Evolutionary conservation across 2,113 vertebrate genomes (phyloP), one percentile per base, ranked within the genome.

Genomic region (Brachyistius frenatus): DNA sequence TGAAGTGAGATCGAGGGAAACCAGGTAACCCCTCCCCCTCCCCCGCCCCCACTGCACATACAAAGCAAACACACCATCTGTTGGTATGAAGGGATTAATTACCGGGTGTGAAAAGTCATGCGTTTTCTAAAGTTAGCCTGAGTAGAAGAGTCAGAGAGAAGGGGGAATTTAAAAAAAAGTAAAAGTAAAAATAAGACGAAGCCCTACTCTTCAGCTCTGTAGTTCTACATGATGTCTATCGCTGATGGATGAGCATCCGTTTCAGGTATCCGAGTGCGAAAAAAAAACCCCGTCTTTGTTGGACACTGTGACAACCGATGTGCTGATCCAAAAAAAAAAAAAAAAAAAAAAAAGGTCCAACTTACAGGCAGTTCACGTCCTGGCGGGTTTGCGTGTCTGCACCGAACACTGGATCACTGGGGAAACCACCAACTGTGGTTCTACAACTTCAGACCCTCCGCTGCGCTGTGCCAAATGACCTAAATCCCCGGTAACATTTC

Each of bases 321-420:
- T 35, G 54, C n/a, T 65, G 69, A 71, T 69, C 53, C 62, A 78
- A 73, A 50, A 5, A 44, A 44, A 44, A 5, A 44, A 44, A 44
- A 44, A 44, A 5, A 44, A 44, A 44, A 44, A 5, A 44, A 44
- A 81, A 68, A 30, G 57, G 37, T 54, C 68, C 32, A 50, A 23
- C 54, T 82, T 81, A 85, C 81, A 79, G 78, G 70, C 76, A 81
- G 64, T 78, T 83, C 85, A 84, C 49, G 52, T 64, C 60, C 65
- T 11, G 73, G 73, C 76, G 89, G 78, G 89, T 89, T 81, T 90
- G 86, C 84, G 90, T 75, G 66, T 74, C 85, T 50, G 63, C 72
- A 77, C 71, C 70, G 84, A 71, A 86, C 86, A 86, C 66, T 72
- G 76, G 67, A 74, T 92, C 88, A 86, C 85, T 69, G 66, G 52